Conservation (phyloP, 2,797 vertebrate genomes). For the Tragelaphus eurycerus region DNA sequence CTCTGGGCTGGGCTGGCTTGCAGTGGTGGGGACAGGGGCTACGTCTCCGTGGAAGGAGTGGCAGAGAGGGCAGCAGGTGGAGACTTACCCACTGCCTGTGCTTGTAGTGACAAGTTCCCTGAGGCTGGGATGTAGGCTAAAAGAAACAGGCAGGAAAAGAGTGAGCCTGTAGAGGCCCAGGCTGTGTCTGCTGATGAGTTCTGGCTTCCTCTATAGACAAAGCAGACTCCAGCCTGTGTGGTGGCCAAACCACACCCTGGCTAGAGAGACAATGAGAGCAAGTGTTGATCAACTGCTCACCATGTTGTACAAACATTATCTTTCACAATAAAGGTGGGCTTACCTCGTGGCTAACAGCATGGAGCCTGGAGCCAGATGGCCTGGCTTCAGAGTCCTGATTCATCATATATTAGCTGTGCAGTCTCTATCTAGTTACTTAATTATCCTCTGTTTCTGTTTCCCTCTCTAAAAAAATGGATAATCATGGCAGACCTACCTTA, state of each 20-base stretch:
- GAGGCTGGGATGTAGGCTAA: neutral
- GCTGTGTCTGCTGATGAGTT: neutral
- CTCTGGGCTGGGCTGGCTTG: neutral
- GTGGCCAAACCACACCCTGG: neutral
- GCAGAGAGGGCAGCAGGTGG: neutral
- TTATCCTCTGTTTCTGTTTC: neutral
- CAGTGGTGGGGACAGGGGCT: too few relatives aligned
- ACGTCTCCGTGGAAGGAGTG: accelerated
- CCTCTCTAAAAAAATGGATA: neutral
- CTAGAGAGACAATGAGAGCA: neutral
- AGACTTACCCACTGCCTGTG: neutral
- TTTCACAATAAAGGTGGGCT: neutral
- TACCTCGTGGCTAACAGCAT: neutral
- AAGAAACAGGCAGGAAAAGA: neutral
- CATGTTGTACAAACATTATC: neutral
- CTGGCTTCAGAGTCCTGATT: neutral
- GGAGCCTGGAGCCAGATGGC: neutral
- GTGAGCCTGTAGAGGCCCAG: neutral
- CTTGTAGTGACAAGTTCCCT: neutral
- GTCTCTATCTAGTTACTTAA: neutral
- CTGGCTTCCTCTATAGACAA: neutral
- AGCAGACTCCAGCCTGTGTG: neutral
- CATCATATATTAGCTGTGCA: neutral
- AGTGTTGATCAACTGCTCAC: neutral
- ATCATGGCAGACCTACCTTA: neutral